Percentiles rank a stretch among this genome's conserved stretches.
Evolutionary conservation across 2,888 invertebrate genomes (phyloP).

Genomic region (Melanargia galathea): DNA sequence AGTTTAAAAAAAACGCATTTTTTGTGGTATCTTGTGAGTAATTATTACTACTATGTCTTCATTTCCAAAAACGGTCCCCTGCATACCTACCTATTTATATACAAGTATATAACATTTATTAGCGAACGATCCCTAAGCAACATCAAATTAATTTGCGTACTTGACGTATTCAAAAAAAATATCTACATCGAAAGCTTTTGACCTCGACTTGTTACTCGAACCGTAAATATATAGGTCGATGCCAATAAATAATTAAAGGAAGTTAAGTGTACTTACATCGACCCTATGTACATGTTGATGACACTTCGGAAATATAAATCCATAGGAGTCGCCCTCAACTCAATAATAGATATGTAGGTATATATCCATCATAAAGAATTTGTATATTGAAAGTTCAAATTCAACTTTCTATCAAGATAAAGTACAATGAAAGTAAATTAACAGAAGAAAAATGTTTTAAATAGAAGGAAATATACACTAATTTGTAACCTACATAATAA

Average conservation of each 20-base stretch:
- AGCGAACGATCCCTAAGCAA: too few species aligned
- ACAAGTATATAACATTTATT: too few species aligned
- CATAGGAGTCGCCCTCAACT: background rate
- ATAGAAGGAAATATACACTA: too few species aligned
- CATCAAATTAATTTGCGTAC: too few species aligned
- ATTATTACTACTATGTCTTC: too few species aligned
- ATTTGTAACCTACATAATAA: too few species aligned
- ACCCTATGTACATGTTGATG: background rate
- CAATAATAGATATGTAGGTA: too few species aligned
- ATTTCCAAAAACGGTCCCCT: too few species aligned
- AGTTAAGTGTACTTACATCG: constrained; percentile 1
- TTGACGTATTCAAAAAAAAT: background rate
- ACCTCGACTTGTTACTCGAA: background rate
- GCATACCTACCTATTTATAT: too few species aligned
- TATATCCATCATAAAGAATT: constrained; percentile 4
- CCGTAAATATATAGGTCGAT: constrained; percentile 4
- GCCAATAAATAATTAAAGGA: constrained; percentile 5
- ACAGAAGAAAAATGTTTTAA: background rate
- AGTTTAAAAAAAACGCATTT: too few species aligned
- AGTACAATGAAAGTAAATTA: background rate
- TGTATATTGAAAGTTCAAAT: background rate
- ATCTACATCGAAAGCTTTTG: background rate
- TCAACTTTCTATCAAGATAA: background rate
- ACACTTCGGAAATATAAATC: background rate
- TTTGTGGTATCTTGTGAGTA: too few species aligned